phyloP scores from a whole-genome alignment of 2,888 invertebrate species.

The Ditula angustiorana region DNA sequence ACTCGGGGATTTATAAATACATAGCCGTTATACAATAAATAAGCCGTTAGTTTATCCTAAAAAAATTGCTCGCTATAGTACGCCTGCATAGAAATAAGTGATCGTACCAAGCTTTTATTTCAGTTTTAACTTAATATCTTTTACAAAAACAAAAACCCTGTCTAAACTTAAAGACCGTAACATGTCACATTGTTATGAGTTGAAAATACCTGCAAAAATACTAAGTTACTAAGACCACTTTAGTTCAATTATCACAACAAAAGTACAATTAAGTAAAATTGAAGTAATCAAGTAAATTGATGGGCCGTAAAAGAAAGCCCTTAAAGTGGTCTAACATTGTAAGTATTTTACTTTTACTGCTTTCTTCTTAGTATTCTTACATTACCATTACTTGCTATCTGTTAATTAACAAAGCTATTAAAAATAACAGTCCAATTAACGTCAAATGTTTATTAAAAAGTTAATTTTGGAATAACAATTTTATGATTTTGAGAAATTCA shows the following conservation, averaged over 20 bases:
- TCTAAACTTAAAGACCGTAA: too few relatives aligned
- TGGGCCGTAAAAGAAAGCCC: slow-evolving; percentile 45
- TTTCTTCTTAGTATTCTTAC: slow-evolving; percentile 9
- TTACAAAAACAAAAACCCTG: too few relatives aligned
- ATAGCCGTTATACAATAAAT: too few relatives aligned
- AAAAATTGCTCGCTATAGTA: too few relatives aligned
- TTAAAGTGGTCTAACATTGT: slow-evolving; percentile 42
- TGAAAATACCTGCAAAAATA: neutral
- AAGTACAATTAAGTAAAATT: slow-evolving; percentile 43
- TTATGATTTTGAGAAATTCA: too few relatives aligned
- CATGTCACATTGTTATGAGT: neutral
- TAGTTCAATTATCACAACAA: slow-evolving; percentile 11
- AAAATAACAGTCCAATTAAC: neutral
- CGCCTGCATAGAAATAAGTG: too few relatives aligned
- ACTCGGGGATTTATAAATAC: too few relatives aligned
- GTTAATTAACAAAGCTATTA: slow-evolving; percentile 5
- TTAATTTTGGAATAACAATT: too few relatives aligned
- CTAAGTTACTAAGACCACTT: neutral
- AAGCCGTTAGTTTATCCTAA: too few relatives aligned
- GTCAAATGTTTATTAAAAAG: too few relatives aligned
- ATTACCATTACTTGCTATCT: slow-evolving; percentile 12
- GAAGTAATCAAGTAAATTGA: slow-evolving; percentile 48
- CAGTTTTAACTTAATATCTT: too few relatives aligned
- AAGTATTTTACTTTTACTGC: slow-evolving; percentile 17
- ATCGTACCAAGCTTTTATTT: too few relatives aligned